phyloP scores from a whole-genome alignment of 2,888 invertebrate species.

The Athalia rosae region DNA sequence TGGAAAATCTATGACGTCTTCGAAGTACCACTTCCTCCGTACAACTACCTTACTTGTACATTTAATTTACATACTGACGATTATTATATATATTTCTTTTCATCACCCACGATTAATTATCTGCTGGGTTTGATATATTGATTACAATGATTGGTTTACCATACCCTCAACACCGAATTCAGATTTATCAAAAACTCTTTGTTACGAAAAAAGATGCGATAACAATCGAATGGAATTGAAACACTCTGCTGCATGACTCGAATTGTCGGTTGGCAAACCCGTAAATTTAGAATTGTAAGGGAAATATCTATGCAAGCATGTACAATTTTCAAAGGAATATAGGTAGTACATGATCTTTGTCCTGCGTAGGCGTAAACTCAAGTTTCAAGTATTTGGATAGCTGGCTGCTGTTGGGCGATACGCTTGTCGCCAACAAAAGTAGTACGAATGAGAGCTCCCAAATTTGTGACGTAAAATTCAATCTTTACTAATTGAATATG shows the following conservation, averaged over 20 bases:
- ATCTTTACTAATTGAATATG: conserved; percentile 49
- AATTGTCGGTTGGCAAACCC: no score
- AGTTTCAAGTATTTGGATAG: conserved; percentile 5
- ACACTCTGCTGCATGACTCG: no score
- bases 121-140: no score
- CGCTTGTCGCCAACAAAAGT: neutral
- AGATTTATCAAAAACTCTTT: no score
- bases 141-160: no score
- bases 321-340: conserved; percentile 21
- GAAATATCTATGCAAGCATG: neutral
- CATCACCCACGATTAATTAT: no score
- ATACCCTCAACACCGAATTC: no score
- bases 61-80: neutral
- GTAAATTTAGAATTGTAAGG: no score
- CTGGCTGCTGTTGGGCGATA: neutral
- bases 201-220: no score
- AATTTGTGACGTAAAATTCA: neutral
- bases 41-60: neutral
- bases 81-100: no score
- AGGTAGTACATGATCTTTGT: conserved; percentile 1
- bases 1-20: conserved; percentile 45
- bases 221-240: no score
- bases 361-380: neutral
- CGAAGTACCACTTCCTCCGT: conserved; percentile 1
- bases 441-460: neutral